Evolutionary conservation across 2,888 invertebrate species (phyloP).

Genomic region (Monoplex corrugatus): DNA sequence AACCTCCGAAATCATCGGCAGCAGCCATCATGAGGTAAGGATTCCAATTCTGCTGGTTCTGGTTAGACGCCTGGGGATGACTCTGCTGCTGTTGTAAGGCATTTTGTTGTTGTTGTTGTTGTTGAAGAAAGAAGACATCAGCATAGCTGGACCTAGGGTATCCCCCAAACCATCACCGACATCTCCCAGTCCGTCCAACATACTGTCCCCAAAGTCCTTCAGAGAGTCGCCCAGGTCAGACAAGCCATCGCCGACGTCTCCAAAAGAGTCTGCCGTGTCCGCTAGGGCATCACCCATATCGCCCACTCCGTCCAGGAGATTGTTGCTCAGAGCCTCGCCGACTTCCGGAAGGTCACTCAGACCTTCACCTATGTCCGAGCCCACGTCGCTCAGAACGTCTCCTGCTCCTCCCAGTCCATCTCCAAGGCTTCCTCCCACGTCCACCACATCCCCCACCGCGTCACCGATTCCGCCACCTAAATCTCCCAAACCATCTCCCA

Average conservation of each 20-base stretch:
- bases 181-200: conserved; percentile 34
- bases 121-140: conserved; percentile 38
- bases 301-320: neutral
- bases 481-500: conserved; percentile 37
- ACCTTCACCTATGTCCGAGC: conserved; percentile 36
- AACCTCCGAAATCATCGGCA: conserved; percentile 33
- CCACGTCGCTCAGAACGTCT: conserved; percentile 29
- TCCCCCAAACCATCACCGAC: conserved; percentile 14
- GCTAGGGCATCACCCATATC: conserved; percentile 32
- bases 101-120: conserved; percentile 29
- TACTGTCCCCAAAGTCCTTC: neutral
- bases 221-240: conserved; percentile 21
- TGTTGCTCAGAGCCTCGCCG: conserved; percentile 5
- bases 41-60: neutral
- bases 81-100: neutral
- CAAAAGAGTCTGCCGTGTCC: neutral
- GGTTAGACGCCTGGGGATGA: neutral
- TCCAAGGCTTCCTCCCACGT: conserved; percentile 1
- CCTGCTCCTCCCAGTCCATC: conserved; percentile 44
- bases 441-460: conserved; percentile 7
- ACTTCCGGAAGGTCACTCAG: conserved; percentile 35
- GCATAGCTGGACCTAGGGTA: conserved; percentile 14
- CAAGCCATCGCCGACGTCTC: neutral
- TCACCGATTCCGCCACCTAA: conserved; percentile 48
- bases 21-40: neutral